These are phyloP conservation scores for Arrhamphus sclerolepis DNA, from an alignment of 2,797 vertebrate genomes.

Conservation along the genomic window DNA sequence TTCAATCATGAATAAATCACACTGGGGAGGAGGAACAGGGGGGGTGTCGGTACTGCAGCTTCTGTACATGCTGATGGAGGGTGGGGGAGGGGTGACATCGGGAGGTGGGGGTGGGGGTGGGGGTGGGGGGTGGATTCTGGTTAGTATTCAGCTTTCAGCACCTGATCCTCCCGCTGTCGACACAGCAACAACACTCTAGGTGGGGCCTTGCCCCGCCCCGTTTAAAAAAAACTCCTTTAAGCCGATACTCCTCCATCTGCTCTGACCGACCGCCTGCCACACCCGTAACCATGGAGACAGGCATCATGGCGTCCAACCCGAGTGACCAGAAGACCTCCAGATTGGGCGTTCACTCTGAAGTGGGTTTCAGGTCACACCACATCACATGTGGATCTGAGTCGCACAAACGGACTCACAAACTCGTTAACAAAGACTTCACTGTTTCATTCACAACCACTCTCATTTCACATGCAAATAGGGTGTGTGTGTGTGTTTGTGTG, in stretches of 20 bases:
- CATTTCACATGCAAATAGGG: conserved; percentile 17
- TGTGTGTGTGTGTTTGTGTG: no score
- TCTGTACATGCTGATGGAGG: conserved; percentile 35
- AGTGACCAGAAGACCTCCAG: background rate
- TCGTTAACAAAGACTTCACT: conserved; percentile 15
- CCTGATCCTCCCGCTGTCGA: conserved; percentile 14
- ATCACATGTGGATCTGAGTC: background rate
- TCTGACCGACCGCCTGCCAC: conserved; percentile 1
- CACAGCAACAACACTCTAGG: background rate
- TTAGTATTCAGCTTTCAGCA: conserved; percentile 54
- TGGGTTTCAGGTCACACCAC: no score
- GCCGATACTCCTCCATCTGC: conserved; percentile 9
- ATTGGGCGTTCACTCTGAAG: no score
- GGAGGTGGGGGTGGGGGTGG: conserved; percentile 5
- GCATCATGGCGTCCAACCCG: background rate
- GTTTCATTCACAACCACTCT: conserved; percentile 3
- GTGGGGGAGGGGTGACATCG: conserved; percentile 17
- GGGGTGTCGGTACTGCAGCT: conserved; percentile 5
- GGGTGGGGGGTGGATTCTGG: conserved; percentile 40
- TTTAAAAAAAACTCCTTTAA: background rate
- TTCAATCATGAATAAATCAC: conserved; percentile 47
- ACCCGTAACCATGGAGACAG: conserved; percentile 20
- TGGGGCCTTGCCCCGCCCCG: no score
- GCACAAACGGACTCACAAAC: background rate
- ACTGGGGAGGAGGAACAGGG: background rate